Percentiles rank a stretch among this genome's conserved stretches.
Evolutionary conservation across 2,888 invertebrate species (phyloP).

Genomic region (Macrophya annulata): DNA sequence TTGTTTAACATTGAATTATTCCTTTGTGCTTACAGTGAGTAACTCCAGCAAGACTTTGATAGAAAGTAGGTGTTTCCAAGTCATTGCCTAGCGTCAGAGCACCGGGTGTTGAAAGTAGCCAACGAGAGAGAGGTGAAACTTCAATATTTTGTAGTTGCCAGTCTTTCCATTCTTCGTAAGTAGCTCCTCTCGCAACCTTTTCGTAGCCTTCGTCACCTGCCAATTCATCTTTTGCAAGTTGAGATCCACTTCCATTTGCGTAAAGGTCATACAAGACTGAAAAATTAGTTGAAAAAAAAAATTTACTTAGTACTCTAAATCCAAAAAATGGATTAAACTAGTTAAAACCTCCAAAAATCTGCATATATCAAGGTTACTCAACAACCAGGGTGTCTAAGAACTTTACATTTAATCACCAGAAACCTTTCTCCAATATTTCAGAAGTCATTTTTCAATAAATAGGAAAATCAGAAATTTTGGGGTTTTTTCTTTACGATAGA

Average conservation of each 20-base stretch:
- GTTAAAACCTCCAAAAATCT: neutral
- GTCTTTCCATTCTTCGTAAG: constrained; percentile 86
- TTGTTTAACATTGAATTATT: neutral
- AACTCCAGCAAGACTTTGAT: constrained; percentile 96
- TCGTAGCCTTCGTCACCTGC: constrained; percentile 44
- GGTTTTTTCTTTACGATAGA: too few species aligned
- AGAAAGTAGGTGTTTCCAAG: constrained; percentile 94
- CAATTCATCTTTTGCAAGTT: constrained; percentile 82
- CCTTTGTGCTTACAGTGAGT: constrained; percentile 84
- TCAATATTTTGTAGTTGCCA: constrained; percentile 90
- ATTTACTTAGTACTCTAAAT: neutral
- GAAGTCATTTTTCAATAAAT: too few species aligned
- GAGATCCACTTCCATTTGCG: constrained; percentile 80
- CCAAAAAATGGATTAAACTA: neutral
- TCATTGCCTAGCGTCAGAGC: constrained; percentile 89
- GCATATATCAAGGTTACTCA: neutral
- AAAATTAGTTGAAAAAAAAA: neutral
- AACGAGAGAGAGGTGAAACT: constrained; percentile 90
- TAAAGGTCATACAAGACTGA: constrained; percentile 82
- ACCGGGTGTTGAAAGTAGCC: constrained; percentile 89
- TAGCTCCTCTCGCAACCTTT: constrained; percentile 59
- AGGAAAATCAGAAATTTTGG: too few species aligned
- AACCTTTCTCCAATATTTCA: neutral
- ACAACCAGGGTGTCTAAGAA: neutral
- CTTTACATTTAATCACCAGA: neutral